Conservation (phyloP, 2,113 vertebrate genomes). For the Echinops telfairi region DNA sequence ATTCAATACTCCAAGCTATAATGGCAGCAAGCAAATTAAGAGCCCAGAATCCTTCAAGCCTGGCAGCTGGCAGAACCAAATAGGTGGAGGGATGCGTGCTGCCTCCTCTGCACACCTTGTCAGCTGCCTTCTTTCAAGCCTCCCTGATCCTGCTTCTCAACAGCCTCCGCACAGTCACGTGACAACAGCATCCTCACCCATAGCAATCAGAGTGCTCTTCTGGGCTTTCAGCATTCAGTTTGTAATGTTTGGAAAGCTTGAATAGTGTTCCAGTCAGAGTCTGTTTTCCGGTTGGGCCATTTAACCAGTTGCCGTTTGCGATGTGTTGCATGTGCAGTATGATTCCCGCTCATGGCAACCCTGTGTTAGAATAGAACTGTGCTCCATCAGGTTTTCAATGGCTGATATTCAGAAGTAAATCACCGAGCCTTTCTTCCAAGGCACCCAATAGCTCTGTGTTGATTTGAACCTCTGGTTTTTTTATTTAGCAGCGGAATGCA, state of each 20-base stretch:
- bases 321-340: not conserved
- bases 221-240: not conserved
- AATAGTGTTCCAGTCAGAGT: not conserved
- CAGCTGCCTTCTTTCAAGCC: not conserved
- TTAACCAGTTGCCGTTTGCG: too few species aligned
- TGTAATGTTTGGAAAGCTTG: not conserved
- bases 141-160: not conserved
- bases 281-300: not conserved
- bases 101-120: not conserved
- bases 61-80: fast-evolving
- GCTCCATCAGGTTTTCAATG: not conserved
- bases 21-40: not conserved
- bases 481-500: not conserved
- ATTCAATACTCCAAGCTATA: not conserved
- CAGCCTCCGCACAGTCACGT: too few species aligned
- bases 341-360: not conserved
- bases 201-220: not conserved
- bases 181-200: not conserved
- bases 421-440: not conserved
- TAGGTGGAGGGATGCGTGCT: not conserved
- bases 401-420: not conserved
- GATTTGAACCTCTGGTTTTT: not conserved
- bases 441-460: not conserved
- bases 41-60: not conserved
- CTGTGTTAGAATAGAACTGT: not conserved